phyloP scores from a whole-genome alignment of 2,797 vertebrate species.

The Pseudocheirus occidentalis region DNA sequence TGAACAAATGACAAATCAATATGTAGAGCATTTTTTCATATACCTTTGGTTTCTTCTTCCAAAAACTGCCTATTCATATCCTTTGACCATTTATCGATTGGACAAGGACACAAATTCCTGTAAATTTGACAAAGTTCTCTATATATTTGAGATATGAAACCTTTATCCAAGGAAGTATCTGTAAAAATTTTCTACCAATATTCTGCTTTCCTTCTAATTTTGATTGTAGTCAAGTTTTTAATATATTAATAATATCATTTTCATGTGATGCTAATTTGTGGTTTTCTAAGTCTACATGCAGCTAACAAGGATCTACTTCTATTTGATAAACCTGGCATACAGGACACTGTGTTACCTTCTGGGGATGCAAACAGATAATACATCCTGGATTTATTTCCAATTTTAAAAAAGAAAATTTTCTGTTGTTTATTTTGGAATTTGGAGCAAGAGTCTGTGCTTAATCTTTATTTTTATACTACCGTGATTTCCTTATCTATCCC shows the following conservation, averaged over 20 bases:
- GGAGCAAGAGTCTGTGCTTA: not conserved
- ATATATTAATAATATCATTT: no score
- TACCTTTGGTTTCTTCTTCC: not conserved
- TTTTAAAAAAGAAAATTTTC: not conserved
- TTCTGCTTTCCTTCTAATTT: no score
- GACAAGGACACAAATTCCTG: not conserved
- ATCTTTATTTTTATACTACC: no score
- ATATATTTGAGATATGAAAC: not conserved
- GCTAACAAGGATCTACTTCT: not conserved
- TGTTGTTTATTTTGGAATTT: not conserved
- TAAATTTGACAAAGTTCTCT: not conserved
- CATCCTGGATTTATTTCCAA: not conserved
- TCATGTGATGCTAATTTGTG: no score
- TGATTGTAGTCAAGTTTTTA: no score
- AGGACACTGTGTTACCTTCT: not conserved
- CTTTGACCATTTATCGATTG: not conserved
- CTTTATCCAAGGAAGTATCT: no score
- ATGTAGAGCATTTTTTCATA: not conserved
- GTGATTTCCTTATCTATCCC: not conserved
- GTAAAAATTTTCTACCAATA: no score
- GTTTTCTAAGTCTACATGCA: not conserved
- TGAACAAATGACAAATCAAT: not conserved
- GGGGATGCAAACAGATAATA: not conserved
- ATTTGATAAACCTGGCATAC: not conserved
- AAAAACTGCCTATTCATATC: not conserved